Evolutionary conservation across 2,797 vertebrate genomes (phyloP).

Genomic region (Hydrophis major): DNA sequence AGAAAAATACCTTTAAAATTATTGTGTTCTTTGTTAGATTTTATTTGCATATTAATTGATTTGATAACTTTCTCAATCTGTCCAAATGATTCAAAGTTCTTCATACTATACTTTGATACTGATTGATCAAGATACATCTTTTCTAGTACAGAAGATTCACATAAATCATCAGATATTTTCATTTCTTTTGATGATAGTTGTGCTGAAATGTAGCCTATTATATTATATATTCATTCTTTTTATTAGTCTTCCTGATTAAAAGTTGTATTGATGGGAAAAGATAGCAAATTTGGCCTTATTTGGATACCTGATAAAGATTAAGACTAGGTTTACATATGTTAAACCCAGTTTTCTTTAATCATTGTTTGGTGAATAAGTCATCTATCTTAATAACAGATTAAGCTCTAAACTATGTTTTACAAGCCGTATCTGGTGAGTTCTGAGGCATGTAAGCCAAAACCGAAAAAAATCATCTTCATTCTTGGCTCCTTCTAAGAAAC

Average conservation of each 20-base stretch:
- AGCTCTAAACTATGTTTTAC: background rate
- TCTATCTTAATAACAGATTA: background rate
- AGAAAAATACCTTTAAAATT: background rate
- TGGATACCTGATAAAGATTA: background rate
- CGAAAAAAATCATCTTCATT: background rate
- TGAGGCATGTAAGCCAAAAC: background rate
- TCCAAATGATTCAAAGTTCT: background rate
- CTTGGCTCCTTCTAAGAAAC: background rate
- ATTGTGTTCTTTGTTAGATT: background rate
- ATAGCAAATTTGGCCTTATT: background rate
- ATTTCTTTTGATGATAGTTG: background rate
- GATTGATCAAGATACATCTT: background rate
- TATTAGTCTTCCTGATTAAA: background rate
- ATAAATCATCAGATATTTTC: background rate
- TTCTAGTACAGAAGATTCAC: background rate
- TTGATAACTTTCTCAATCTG: background rate
- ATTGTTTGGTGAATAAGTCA: background rate
- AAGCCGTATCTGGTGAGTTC: background rate
- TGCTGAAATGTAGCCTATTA: background rate
- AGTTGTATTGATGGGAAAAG: background rate
- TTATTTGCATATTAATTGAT: background rate
- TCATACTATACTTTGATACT: background rate
- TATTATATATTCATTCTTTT: background rate
- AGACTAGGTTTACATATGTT: background rate
- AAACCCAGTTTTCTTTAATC: background rate